phyloP scores from a whole-genome alignment of 2,888 invertebrate species.

The Morpho deidamia region DNA sequence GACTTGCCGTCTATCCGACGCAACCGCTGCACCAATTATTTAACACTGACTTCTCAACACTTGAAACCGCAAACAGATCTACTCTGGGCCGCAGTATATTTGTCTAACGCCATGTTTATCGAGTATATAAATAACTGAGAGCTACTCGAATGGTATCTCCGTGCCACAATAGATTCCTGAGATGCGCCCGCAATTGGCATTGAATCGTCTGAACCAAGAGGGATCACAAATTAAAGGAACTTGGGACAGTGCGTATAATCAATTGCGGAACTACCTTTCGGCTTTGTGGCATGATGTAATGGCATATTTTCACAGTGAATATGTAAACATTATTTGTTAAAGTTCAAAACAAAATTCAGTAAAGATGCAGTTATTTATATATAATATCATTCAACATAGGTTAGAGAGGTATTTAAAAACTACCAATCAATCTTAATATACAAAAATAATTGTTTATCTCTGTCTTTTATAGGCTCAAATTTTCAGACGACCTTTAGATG shows the following conservation, averaged over 20 bases:
- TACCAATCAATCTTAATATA: no score
- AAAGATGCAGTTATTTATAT: no score
- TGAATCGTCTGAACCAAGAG: neutral
- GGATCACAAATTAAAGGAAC: neutral
- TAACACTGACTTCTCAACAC: neutral
- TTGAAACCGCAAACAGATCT: conserved; percentile 12
- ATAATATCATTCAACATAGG: no score
- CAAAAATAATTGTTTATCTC: no score
- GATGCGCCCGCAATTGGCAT: conserved; percentile 19
- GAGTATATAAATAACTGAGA: conserved; percentile 19
- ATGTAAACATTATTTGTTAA: no score
- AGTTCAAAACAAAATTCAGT: no score
- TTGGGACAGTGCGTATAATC: neutral
- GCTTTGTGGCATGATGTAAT: no score
- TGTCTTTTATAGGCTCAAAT: no score
- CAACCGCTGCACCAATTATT: conserved; percentile 4
- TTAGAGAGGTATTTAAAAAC: no score
- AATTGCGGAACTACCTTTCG: neutral
- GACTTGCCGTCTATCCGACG: conserved; percentile 4
- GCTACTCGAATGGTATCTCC: conserved; percentile 3
- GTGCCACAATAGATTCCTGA: conserved; percentile 16
- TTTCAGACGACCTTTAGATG: no score
- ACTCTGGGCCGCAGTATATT: conserved; percentile 5
- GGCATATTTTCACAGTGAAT: no score
- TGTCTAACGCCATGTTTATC: conserved; percentile 11